Evolutionary conservation across 1,140 invertebrate species (phyloP), one percentile per base, ranked within the genome.

Genomic region (Drosophila pseudoobscura): DNA sequence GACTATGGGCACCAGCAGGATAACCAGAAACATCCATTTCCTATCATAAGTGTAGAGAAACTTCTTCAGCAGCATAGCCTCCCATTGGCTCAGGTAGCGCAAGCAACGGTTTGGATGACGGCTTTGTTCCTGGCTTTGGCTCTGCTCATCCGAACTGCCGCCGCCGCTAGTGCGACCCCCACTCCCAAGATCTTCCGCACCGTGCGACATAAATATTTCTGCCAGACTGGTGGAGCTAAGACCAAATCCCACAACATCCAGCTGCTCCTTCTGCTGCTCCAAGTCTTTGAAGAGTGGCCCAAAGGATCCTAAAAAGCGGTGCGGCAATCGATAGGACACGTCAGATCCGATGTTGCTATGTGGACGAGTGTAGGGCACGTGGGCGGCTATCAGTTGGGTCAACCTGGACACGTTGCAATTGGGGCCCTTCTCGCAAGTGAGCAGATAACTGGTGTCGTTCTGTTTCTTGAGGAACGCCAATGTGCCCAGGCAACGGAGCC

Each of bases 401-500:
- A 73, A 43, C 20, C 39, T n/a, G 0, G 43, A n/a, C 22, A 65
- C 61, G 11, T 61, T 62, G 47, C 49, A 64, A 45, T 51, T 39
- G 11, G 29, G 54, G 47, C 47, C 35, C 3, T 35, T 46, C 17
- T 41, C 73, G 39, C 65, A 78, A 26, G 31, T 45, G 9, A 75
- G 60, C 15, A 45, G 39, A 35, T 64, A 75, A 8, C 50, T 58
- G 8, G 56, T 54, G 8, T 96, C 97, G 82, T 96, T 95, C 68
- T 94, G 94, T 71, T 95, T 95, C 90, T 98, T 98, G 54, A 98
- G 92, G 89, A 96, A 97, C 91, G 97, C 93, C 43, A 97, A 94
- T 1, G 96, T 95, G 24, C 97, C 97, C 92, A 94, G 94, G 85
- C 97, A 98, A 75, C 95, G 94, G 1, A 98, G 91, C 51, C 93